Base-by-base conservation (phyloP, 2,113 vertebrate genomes). In the Poeciliopsis occidentalis region DNA sequence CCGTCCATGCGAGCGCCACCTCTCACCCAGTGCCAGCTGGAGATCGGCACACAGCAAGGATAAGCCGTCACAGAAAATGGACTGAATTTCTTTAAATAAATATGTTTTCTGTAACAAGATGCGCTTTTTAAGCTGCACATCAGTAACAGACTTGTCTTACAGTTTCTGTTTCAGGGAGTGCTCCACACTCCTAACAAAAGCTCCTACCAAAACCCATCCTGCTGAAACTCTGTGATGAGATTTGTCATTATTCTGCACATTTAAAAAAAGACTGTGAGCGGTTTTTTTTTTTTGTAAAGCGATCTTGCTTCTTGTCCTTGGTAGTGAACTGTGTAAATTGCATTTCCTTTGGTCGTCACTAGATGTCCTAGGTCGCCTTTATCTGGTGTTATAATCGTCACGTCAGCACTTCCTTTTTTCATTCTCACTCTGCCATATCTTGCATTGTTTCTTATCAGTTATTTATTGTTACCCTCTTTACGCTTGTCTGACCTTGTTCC, bases 191-290 rank as follows among this genome's bases (percentile, higher is more conserved):
- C 24, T 8, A 12, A 5, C 27, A 44, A 27, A 27, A 27, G 27
- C 39, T 61, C 67, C 24, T 8, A 12, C 3, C 27, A 44, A 64
- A 64, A 71, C 31, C 32, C 8, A 8, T 30, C 12, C 29, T 26
- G 26, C 71, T 75, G n/a, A 69, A 26, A 63, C 51, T 32, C 22
- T 73, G 51, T 44, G 60, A 39, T 8, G 26, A 29, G 29, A 12
- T 64, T 12, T 64, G 31, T 12, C 34, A 24, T 34, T 17, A 22
- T 32, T 64, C 41, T 8, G 30, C 17, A 64, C 29, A 61, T 61
- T 15, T 15, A 13, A 12, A 61, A n/a, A n/a, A n/a, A n/a, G n/a
- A n/a, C n/a, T n/a, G n/a, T n/a, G n/a, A n/a, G n/a, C n/a, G n/a
- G n/a, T n/a, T n/a, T 27, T 27, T 27, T 27, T 0, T 30, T 0